Percentiles rank a stretch among this genome's conserved stretches.
Evolutionary conservation across 35 echinoderm and acorn worm genomes (phyloP).

Genomic region (Heliocidaris erythrogramma): DNA sequence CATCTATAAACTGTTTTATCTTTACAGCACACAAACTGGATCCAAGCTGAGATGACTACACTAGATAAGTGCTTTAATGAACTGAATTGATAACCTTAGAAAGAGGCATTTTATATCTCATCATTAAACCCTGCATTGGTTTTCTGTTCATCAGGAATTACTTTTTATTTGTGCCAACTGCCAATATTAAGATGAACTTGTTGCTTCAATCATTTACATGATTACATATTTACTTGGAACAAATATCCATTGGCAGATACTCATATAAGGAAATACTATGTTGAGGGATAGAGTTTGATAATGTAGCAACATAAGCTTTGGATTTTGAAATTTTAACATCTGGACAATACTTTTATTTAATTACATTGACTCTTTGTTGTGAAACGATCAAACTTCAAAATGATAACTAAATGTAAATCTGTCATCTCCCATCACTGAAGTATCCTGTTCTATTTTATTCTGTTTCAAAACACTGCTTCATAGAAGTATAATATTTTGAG

Average conservation of each 20-base stretch:
- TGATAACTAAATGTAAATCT: too few species aligned
- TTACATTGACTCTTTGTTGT: too few species aligned
- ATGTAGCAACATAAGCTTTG: neutral
- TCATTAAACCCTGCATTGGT: neutral
- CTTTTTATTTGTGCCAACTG: neutral
- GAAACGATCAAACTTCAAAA: too few species aligned
- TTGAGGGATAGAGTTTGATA: neutral
- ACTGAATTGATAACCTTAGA: neutral
- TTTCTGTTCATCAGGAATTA: neutral
- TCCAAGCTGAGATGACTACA: slow-evolving; percentile 46
- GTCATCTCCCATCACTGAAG: too few species aligned
- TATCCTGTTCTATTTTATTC: too few species aligned
- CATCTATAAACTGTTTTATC: neutral
- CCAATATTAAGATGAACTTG: neutral
- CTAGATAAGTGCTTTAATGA: neutral
- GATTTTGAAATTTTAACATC: neutral
- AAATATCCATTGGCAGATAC: neutral
- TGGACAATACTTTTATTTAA: neutral
- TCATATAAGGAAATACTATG: neutral
- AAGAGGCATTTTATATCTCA: neutral
- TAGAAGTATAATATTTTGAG: too few species aligned
- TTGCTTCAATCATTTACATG: too few species aligned
- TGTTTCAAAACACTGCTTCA: too few species aligned
- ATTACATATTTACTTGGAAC: too few species aligned
- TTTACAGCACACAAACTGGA: slow-evolving; percentile 55